Evolutionary conservation across 2,113 vertebrate species (phyloP), one percentile per base, ranked within the genome.

Genomic region (Triplophysa siluroides): DNA sequence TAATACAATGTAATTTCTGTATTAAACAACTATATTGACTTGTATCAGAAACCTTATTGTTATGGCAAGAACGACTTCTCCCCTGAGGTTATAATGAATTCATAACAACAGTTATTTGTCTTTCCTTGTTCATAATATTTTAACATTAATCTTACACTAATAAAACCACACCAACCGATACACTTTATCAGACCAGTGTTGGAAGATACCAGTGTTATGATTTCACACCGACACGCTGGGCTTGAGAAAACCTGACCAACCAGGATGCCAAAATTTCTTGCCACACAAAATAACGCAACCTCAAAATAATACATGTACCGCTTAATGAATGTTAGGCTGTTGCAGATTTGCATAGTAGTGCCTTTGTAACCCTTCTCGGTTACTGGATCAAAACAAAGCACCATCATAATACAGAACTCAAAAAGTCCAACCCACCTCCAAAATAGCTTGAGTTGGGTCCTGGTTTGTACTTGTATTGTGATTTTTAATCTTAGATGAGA

Each of bases 271-370:
- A 16, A 52, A 52, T 45, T 45, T 45, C 43, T 45, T 45, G 43
- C 11, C 43, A 47, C 63, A 43, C 16, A 19, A 41, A 33, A 52
- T 47, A 62, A n/a, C 0, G 10, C 38, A 23, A 47, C 3, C 16
- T 52, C n/a, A 23, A 64, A 45, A 58, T 54, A 56, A 29, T 24
- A 13, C 43, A 75, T 60, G 71, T 80, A 80, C 70, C 62, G 69
- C 24, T 33, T 29, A 11, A 38, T 72, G 23, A 23, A 73, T 19
- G 21, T 79, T 38, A 2, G 43, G 18, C 54, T 73, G 69, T 47
- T 14, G 43, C 29, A 76, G 38, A 21, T 68, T 76, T 69, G 64
- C 54, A 81, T 81, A 75, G 67, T 64, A 79, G 45, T 16, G 29
- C 58, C 45, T 33, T 50, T 58, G 12, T 26, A 45, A 74, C 33